phyloP scores from a whole-genome alignment of 2,113 vertebrate species.

The Sorex araneus region DNA sequence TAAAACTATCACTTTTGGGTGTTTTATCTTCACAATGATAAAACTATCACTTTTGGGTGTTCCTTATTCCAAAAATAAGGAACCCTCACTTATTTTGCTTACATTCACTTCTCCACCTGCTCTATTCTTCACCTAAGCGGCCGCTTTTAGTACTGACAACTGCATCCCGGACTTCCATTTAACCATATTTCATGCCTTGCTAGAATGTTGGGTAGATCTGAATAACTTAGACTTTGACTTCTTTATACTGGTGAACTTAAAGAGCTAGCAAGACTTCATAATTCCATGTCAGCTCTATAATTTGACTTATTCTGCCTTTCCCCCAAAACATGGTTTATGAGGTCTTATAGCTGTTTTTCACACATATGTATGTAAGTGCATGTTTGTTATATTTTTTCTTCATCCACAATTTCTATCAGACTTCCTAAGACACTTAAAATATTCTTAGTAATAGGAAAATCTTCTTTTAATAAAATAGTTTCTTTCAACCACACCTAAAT shows the following conservation, averaged over 20 bases:
- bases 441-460: neutral
- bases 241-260: neutral
- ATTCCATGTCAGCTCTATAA: neutral
- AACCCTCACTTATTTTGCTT: rapidly evolving
- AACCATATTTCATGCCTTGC: neutral
- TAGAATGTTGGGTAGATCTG: neutral
- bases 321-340: neutral
- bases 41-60: neutral
- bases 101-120: neutral
- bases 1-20: rapidly evolving
- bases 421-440: neutral
- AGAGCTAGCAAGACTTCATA: neutral
- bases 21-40: rapidly evolving
- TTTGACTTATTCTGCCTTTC: neutral
- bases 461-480: neutral
- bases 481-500: neutral
- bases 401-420: neutral
- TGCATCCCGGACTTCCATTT: neutral
- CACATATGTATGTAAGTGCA: neutral
- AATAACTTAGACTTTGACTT: conserved; percentile 22
- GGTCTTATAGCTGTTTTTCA: neutral
- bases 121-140: neutral
- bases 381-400: neutral
- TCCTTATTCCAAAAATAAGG: too few species aligned
- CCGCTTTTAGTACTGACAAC: neutral